Percentiles rank a stretch among this genome's conserved stretches.
These are phyloP conservation scores for Psylliodes chrysocephalus DNA, from an alignment of 2,888 invertebrate genomes.

Conservation along the genomic window DNA sequence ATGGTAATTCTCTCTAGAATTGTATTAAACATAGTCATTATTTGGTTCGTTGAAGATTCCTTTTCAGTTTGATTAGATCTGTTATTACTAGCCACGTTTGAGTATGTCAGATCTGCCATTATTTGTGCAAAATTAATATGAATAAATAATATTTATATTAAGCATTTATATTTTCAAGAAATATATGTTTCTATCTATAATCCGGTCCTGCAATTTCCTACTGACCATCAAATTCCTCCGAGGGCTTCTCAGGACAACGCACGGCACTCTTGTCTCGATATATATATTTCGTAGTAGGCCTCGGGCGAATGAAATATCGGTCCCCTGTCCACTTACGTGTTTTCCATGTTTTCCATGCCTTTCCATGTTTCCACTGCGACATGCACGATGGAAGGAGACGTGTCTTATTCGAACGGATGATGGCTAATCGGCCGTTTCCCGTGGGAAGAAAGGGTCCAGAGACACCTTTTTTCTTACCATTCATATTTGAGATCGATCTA, in stretches of 20 bases:
- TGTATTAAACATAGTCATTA: too few species aligned
- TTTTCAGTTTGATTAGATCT: too few species aligned
- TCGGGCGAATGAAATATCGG: constrained; percentile 58
- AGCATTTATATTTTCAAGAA: too few species aligned
- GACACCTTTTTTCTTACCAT: constrained; percentile 3
- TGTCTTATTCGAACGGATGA: constrained; percentile 51
- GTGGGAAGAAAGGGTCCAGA: constrained; percentile 42
- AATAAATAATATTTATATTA: too few species aligned
- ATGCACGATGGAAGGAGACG: constrained; percentile 44
- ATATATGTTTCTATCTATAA: background rate
- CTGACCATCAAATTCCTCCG: constrained; percentile 37
- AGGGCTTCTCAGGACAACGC: constrained; percentile 49
- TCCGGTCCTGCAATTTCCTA: constrained; percentile 24
- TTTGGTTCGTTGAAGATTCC: too few species aligned
- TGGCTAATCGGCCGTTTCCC: constrained; percentile 58
- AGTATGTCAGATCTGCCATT: too few species aligned
- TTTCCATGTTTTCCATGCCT: constrained; percentile 55
- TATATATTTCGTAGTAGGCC: constrained; percentile 52
- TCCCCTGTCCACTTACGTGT: constrained; percentile 62
- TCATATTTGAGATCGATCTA: too few species aligned
- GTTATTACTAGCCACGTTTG: too few species aligned
- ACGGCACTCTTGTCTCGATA: constrained; percentile 54
- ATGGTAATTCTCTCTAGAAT: too few species aligned
- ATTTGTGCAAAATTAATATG: too few species aligned
- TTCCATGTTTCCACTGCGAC: constrained; percentile 39